These are phyloP conservation scores for Nowickia ferox DNA, from an alignment of 2,888 invertebrate species.

Conservation along the genomic window DNA sequence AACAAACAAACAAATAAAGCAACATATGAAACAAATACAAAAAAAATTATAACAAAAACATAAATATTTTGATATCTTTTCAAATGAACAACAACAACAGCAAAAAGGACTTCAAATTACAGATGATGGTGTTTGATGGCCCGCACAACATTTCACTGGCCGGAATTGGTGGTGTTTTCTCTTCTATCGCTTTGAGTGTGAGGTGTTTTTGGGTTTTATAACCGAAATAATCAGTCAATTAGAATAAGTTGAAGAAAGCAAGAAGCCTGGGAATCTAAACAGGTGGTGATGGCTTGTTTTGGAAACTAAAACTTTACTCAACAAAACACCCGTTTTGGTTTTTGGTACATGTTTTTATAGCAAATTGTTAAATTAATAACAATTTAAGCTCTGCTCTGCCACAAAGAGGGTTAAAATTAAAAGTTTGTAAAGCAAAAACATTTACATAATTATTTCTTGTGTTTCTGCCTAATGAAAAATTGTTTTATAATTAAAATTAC, in stretches of 20 bases:
- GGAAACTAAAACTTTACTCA: constrained; percentile 18
- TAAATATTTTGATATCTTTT: constrained; percentile 73
- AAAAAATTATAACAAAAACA: constrained; percentile 49
- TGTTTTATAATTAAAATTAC: constrained; percentile 67
- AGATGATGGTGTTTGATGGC: constrained; percentile 48
- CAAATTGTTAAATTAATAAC: constrained; percentile 61
- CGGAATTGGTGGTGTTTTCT: constrained; percentile 33
- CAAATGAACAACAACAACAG: constrained; percentile 49
- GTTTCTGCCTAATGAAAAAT: constrained; percentile 38
- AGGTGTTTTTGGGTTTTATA: constrained; percentile 49
- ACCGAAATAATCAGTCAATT: constrained; percentile 69
- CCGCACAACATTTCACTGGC: constrained; percentile 3
- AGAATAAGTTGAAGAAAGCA: constrained; percentile 61
- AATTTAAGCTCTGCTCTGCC: constrained; percentile 45
- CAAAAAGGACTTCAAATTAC: constrained; percentile 37
- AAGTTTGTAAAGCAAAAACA: constrained; percentile 10
- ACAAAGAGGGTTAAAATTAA: not conserved
- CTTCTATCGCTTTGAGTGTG: not conserved
- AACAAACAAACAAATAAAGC: constrained; percentile 41
- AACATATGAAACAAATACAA: constrained; percentile 56
- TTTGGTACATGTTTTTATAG: constrained; percentile 13
- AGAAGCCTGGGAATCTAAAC: constrained; percentile 67
- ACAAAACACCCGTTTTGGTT: not conserved
- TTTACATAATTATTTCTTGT: not conserved
- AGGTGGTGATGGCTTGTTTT: constrained; percentile 60